Conservation (phyloP, 2,113 vertebrate species). For the Seriola dumerili region DNA sequence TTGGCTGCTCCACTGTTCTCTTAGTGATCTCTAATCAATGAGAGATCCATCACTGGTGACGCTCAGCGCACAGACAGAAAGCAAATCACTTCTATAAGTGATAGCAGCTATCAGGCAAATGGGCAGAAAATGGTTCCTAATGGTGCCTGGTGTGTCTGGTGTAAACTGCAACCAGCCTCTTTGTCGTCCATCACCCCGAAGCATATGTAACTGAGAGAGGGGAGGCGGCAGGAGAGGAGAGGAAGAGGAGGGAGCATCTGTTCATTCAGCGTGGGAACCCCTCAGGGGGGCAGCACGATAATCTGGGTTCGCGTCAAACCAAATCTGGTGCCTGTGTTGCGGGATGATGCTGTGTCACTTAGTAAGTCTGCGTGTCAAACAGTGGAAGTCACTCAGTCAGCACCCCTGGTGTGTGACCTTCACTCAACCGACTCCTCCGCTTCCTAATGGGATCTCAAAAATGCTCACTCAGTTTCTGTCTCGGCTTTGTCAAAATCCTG, state of each 20-base stretch:
- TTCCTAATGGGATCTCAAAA: constrained; percentile 40
- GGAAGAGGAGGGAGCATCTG: constrained; percentile 62
- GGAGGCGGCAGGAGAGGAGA: constrained; percentile 23
- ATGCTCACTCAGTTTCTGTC: constrained; percentile 24
- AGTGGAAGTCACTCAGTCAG: constrained; percentile 36
- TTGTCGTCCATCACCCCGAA: constrained; percentile 70
- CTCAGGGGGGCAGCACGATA: constrained; percentile 39
- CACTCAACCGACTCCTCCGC: constrained; percentile 25
- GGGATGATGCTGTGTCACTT: constrained; percentile 46
- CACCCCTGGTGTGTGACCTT: constrained; percentile 49
- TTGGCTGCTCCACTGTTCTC: constrained; percentile 36
- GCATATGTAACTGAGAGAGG: constrained; percentile 59
- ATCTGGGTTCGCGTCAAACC: constrained; percentile 64
- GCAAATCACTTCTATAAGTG: constrained; percentile 73
- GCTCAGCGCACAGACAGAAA: constrained; percentile 48
- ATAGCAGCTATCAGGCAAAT: constrained; percentile 80
- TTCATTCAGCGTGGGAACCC: constrained; percentile 68
- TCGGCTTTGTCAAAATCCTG: constrained; percentile 50
- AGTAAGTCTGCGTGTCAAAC: constrained; percentile 39
- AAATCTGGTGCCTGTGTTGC: constrained; percentile 51
- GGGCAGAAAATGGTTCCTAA: constrained; percentile 78
- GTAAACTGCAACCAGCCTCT: constrained; percentile 67
- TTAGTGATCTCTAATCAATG: constrained; percentile 69
- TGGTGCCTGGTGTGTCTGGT: constrained; percentile 72
- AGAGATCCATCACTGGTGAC: constrained; percentile 70